Conservation (phyloP, 2,797 vertebrate species). For the Delichon dasypus region DNA sequence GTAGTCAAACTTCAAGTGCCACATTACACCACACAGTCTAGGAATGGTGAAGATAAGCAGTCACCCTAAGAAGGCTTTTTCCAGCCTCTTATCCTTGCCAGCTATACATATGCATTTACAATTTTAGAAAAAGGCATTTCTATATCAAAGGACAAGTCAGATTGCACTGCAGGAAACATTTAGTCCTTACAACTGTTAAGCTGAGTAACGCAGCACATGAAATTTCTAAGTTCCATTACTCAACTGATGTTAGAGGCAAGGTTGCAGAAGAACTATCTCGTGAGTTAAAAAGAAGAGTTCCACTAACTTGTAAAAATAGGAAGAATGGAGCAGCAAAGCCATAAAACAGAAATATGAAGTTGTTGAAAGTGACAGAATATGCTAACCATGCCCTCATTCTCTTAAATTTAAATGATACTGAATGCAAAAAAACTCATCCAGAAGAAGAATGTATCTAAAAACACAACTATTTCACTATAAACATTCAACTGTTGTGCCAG, state of each 20-base stretch:
- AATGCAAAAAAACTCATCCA: neutral
- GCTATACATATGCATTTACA: neutral
- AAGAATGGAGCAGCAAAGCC: neutral
- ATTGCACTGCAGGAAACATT: neutral
- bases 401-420: neutral
- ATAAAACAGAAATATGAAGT: neutral
- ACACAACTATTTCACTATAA: neutral
- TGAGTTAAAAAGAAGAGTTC: neutral
- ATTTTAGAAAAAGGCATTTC: neutral
- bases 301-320: neutral
- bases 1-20: neutral
- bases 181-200: neutral
- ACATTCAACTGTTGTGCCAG: neutral
- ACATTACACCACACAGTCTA: fast-evolving
- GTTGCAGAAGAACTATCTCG: neutral
- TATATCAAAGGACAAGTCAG: conserved; percentile 4
- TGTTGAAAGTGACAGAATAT: neutral
- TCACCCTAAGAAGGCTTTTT: neutral
- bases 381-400: neutral
- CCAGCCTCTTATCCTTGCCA: neutral
- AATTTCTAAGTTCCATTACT: neutral
- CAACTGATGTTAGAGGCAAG: neutral
- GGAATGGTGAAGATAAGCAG: neutral
- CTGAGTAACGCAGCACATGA: neutral
- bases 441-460: neutral